These are phyloP conservation scores for Brachionus plicatilis DNA, from an alignment of 1,140 invertebrate species.

Conservation along the genomic window DNA sequence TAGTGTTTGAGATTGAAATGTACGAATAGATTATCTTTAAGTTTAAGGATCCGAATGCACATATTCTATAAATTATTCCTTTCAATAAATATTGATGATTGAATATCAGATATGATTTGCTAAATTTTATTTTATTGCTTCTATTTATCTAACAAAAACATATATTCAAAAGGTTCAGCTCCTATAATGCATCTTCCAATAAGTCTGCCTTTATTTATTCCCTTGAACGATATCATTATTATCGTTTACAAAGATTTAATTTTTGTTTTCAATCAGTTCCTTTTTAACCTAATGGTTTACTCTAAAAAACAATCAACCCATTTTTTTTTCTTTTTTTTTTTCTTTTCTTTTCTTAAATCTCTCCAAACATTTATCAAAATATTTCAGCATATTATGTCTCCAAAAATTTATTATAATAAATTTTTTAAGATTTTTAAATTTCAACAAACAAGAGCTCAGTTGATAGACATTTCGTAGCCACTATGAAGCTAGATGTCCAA, in stretches of 20 bases:
- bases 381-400: not conserved
- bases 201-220: not conserved
- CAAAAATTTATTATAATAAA: not conserved
- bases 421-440: not conserved
- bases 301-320: no score
- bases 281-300: not conserved
- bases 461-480: not conserved
- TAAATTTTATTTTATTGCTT: constrained; percentile 12
- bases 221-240: not conserved
- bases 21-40: not conserved
- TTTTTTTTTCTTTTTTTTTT: not conserved
- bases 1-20: not conserved
- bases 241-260: not conserved
- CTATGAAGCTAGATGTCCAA: constrained; percentile 14
- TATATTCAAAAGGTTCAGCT: not conserved
- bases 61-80: not conserved
- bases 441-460: not conserved
- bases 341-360: not conserved
- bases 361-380: not conserved
- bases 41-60: not conserved
- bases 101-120: not conserved
- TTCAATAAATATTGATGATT: constrained; percentile 8
- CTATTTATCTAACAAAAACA: not conserved
- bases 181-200: not conserved
- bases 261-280: not conserved